phyloP scores from a whole-genome alignment of 1,140 invertebrate species.

The Brachionus asplanchnoidis region DNA sequence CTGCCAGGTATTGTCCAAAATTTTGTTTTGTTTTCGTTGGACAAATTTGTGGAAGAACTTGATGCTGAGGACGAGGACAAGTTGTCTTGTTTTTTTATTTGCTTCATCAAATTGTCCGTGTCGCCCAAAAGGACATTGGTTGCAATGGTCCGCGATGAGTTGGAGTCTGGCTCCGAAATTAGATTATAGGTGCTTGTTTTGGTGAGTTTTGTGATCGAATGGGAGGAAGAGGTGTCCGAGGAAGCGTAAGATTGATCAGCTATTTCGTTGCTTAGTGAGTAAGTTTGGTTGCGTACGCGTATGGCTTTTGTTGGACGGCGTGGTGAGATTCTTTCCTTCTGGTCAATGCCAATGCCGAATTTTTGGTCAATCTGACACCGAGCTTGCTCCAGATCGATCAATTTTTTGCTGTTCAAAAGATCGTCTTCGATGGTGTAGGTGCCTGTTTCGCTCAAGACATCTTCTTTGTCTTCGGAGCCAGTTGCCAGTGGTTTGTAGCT shows the following conservation, averaged over 20 bases:
- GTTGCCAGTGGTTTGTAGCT: not conserved
- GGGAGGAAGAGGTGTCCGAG: constrained; percentile 8
- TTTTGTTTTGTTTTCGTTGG: not conserved
- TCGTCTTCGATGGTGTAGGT: constrained; percentile 26
- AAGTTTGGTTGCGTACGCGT: not conserved
- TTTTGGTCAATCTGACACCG: not conserved
- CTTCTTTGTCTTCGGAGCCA: not conserved
- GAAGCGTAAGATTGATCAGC: not conserved
- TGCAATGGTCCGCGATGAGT: not conserved
- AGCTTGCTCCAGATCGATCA: not conserved
- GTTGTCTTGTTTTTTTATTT: not conserved
- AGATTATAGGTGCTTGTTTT: constrained; percentile 15
- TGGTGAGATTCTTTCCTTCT: not conserved
- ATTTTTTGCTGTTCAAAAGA: not conserved
- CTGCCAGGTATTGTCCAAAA: not conserved
- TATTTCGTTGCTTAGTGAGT: not conserved
- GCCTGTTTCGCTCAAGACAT: not conserved
- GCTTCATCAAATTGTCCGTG: constrained; percentile 11
- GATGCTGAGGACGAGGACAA: constrained; percentile 1
- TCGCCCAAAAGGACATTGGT: not conserved
- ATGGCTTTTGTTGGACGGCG: not conserved
- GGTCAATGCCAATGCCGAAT: not conserved
- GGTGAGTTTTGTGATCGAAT: not conserved
- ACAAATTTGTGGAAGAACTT: constrained; percentile 7
- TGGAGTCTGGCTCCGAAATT: not conserved